phyloP scores from a whole-genome alignment of 2,888 invertebrate genomes.

The Clistopyga incitator region DNA sequence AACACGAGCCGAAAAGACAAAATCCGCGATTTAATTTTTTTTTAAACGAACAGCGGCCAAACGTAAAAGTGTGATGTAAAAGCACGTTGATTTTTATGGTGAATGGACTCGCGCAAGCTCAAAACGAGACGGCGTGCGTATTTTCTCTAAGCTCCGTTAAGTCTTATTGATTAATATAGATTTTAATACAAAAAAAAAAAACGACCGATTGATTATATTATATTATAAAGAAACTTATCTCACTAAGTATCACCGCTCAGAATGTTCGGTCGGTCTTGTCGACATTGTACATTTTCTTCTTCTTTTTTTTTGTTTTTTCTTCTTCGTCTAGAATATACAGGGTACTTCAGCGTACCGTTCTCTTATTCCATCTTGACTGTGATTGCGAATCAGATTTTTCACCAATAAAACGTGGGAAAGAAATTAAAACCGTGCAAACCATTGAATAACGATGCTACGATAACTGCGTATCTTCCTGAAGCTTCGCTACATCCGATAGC shows the following conservation, averaged over 20 bases:
- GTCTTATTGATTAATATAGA: constrained; percentile 69
- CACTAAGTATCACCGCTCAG: constrained; percentile 73
- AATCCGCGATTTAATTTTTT: constrained; percentile 68
- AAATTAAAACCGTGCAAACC: constrained; percentile 14
- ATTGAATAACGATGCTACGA: constrained; percentile 30
- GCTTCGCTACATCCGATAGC: not conserved
- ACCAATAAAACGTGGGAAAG: constrained; percentile 20
- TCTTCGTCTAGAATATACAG: constrained; percentile 60
- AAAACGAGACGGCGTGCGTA: constrained; percentile 57
- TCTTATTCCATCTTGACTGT: constrained; percentile 68
- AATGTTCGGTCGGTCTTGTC: constrained; percentile 68
- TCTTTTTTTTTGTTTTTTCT: constrained; percentile 49
- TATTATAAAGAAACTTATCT: constrained; percentile 71
- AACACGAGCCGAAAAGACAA: constrained; percentile 21
- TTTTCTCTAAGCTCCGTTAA: constrained; percentile 64
- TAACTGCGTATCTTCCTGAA: not conserved
- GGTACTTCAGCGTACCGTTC: constrained; percentile 70
- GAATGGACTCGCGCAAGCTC: constrained; percentile 71
- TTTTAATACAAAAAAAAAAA: constrained; percentile 66
- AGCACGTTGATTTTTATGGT: constrained; percentile 72
- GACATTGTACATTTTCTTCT: constrained; percentile 67
- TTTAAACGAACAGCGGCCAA: constrained; percentile 66
- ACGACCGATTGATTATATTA: constrained; percentile 72
- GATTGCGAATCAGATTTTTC: constrained; percentile 64
- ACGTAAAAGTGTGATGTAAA: constrained; percentile 57